Evolutionary conservation across 2,113 vertebrate genomes (phyloP).

Genomic region (Atlantisia rogersi): DNA sequence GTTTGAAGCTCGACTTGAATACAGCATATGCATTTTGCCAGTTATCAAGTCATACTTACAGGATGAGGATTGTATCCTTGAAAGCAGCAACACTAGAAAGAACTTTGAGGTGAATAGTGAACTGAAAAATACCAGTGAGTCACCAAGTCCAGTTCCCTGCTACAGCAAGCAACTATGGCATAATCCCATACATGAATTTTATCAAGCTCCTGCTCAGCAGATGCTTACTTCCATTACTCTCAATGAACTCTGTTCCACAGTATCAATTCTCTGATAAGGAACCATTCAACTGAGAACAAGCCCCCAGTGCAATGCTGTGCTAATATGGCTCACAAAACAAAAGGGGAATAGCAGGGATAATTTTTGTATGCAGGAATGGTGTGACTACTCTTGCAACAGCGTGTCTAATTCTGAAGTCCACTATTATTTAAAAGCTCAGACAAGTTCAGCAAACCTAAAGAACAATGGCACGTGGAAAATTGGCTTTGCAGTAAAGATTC

Average conservation of each 20-base stretch:
- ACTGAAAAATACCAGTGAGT: not conserved
- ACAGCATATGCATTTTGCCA: not conserved
- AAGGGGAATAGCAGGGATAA: not conserved
- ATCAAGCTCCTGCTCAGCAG: not conserved
- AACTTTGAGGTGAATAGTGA: not conserved
- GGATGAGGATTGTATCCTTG: not conserved
- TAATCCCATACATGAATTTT: not conserved
- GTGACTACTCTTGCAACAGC: not conserved
- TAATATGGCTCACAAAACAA: not conserved
- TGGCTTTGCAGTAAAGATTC: not conserved
- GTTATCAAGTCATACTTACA: not conserved
- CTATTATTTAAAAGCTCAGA: not conserved
- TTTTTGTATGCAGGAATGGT: not conserved
- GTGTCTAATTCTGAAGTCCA: not conserved
- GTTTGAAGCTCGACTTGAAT: not conserved
- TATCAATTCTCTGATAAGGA: not conserved
- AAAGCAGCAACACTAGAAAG: not conserved
- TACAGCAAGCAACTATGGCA: not conserved
- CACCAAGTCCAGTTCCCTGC: not conserved
- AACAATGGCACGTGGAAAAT: not conserved
- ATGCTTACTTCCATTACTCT: not conserved
- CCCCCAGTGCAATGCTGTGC: not conserved
- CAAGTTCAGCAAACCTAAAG: not conserved
- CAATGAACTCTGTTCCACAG: not conserved
- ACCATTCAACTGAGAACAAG: not conserved